Base-by-base conservation (phyloP, 2,113 vertebrate genomes). In the Lucifuga dentata region DNA sequence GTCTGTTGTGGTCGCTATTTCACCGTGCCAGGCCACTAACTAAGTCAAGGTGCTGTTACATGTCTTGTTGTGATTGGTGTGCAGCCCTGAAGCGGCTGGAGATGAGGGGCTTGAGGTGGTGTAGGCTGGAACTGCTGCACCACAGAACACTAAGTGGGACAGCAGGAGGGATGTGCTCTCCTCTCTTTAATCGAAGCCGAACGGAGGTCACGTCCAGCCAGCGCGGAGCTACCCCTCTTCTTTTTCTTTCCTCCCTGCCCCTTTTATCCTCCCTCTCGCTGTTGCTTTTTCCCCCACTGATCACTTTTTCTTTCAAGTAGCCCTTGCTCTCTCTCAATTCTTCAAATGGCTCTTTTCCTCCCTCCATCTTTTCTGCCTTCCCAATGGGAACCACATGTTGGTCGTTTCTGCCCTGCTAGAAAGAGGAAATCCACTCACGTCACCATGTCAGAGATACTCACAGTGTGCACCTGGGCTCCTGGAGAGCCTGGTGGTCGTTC, bases 321-420 rank as follows among this genome's bases (percentile, higher is more conserved):
- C 53, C 33, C 40, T 20, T 23, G 29, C 16, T 35, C 13, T 21
- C 1, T 33, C 51, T 8, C 44, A 46, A 5, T 13, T 21, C 44
- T 12, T 20, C 21, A n/a, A 39, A 53, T 23, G 0, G n/a, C 56
- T 43, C 58, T 32, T 33, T 5, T 19, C 32, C n/a, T n/a, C n/a
- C n/a, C n/a, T 19, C 56, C 21, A 29, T 57, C 36, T 56, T 24
- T 39, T 36, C 35, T 67, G 26, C 43, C 48, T 65, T 44, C 32
- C 46, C 64, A 73, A 80, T 76, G 32, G 57, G 51, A 84, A 86
- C 68, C 84, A 71, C 70, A 75, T 88, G 83, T 76, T 59, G 26
- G 24, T 53, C 43, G 67, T 66, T 76, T 51, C 36, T 41, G 19
- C 23, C 29, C n/a, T 43, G 24, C 61, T 36, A 46, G 50, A 46